phyloP scores from a whole-genome alignment of 2,113 vertebrate species.

The Odontophorus gujanensis region DNA sequence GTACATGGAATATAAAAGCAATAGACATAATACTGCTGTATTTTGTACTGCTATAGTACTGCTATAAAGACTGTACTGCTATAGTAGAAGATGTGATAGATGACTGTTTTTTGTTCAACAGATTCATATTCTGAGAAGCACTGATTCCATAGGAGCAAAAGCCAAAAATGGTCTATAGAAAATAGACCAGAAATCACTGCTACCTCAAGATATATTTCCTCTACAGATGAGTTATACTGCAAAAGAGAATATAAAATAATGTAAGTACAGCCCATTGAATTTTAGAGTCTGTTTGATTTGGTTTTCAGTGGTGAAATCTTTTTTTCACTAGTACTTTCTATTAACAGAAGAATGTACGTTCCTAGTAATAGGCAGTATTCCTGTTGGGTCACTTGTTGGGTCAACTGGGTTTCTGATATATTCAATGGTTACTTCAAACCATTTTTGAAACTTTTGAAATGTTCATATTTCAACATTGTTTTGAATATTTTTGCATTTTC shows the following conservation, averaged over 20 bases:
- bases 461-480: neutral
- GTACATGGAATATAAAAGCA: neutral
- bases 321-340: neutral
- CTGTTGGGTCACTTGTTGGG: neutral
- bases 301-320: neutral
- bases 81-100: neutral
- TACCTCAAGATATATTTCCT: neutral
- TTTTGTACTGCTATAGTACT: no score
- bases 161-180: neutral
- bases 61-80: no score
- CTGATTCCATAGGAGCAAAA: neutral
- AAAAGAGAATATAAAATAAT: neutral
- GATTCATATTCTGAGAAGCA: neutral
- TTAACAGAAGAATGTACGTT: neutral
- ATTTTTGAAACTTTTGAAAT: neutral
- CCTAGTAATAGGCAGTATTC: neutral
- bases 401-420: neutral
- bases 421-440: neutral
- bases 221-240: neutral
- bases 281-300: neutral
- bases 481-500: neutral
- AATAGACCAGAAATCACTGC: neutral
- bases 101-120: neutral
- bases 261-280: neutral
- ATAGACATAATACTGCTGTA: neutral